Evolutionary conservation across 92 coral and sea anemone genomes (phyloP).

Genomic region (Actinostola sp.): DNA sequence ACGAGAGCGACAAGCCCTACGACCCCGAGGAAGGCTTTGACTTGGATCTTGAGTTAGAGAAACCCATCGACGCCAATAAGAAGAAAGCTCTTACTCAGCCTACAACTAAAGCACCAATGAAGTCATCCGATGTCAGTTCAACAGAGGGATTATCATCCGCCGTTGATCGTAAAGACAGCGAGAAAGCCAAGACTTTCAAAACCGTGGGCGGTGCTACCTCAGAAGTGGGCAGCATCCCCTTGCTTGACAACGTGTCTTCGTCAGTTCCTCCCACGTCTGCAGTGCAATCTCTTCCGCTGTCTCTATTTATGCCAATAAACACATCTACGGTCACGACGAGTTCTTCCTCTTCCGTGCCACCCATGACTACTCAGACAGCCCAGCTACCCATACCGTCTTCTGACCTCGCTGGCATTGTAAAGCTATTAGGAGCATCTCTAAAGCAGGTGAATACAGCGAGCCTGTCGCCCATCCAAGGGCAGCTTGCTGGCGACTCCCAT

Average conservation of each 20-base stretch:
- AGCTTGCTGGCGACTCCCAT: constrained; percentile 3
- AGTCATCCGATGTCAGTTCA: not conserved
- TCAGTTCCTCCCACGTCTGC: constrained; percentile 5
- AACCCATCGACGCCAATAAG: constrained; percentile 33
- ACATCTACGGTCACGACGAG: constrained; percentile 10
- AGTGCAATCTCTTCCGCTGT: constrained; percentile 11
- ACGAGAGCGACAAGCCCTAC: constrained; percentile 84
- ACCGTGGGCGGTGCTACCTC: not conserved
- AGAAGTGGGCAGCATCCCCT: constrained; percentile 12
- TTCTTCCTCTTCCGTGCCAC: not conserved
- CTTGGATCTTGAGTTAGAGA: constrained; percentile 64
- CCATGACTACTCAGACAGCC: not conserved
- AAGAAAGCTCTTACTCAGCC: not conserved
- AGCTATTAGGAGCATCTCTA: constrained; percentile 13
- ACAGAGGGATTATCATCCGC: not conserved
- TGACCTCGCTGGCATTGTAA: constrained; percentile 32
- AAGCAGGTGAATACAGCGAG: constrained; percentile 9
- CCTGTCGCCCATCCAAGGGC: not conserved
- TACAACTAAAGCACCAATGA: not conserved
- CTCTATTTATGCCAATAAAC: constrained; percentile 18
- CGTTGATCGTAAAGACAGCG: not conserved
- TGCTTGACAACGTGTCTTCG: constrained; percentile 9
- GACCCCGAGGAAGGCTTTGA: constrained; percentile 94
- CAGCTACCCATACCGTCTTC: constrained; percentile 16
- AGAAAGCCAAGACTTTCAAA: not conserved